Base-by-base conservation (phyloP, 2,888 invertebrate genomes). In the Parnassius apollo region DNA sequence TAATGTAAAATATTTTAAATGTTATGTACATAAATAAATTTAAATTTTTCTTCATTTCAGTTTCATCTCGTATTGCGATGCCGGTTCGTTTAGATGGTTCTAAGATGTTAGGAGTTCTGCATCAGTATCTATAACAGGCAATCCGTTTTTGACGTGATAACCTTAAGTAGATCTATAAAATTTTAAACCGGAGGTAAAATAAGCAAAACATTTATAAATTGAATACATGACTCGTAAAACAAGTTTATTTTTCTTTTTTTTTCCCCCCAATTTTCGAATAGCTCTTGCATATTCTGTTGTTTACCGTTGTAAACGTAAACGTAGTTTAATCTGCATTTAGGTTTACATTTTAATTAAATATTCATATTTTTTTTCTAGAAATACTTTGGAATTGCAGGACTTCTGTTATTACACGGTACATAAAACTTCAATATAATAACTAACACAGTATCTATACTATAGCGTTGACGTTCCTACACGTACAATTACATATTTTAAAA, bases 1-100 rank as follows among this genome's bases (percentile, higher is more conserved):
- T 48, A 22, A 25, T 56, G n/a, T 1, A 8, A 35, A 57, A 57
- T n/a, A n/a, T n/a, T 57, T 35, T 48, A 48, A 25, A 2, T 25
- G 2, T 25, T 22, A 55, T 12, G 35, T 46, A 18, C 59, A 54
- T 22, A 25, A 55, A 49, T 60, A 60, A 60, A 60, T 42, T 42
- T 42, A 8, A 22, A 44, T 49, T 61, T 60, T 61, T 56, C 61
- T 61, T 61, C 61, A 45, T 61, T 61, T 61, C 61, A 61, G 61
- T 61, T 60, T 42, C 25, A 53, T 48, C 46, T 59, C 53, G 53
- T 46, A 42, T 48, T 25, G 3, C 18, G 7, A 49, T 55, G 48
- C 22, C 9, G 35, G 52, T 53, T 60, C n/a, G 42, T 49, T 59
- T 60, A 42, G 48, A 22, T 54, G 54, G 18, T n/a, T 49, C 18